Evolutionary conservation across 2,888 invertebrate genomes (phyloP), one percentile per base, ranked within the genome.

Genomic region (Chrysolina oricalcia): DNA sequence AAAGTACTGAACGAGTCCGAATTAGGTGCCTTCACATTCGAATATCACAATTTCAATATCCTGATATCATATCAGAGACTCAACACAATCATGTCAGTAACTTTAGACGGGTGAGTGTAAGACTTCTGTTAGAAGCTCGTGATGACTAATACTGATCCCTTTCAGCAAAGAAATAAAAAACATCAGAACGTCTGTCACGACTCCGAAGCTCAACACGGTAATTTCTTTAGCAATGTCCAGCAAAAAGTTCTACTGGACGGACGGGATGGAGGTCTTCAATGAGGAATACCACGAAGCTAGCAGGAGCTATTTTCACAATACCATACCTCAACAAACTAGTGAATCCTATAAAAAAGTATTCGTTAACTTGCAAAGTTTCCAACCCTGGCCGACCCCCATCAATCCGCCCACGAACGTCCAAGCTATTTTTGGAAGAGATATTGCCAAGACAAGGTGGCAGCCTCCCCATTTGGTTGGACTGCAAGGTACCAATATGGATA

Each of bases 171-270:
- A 95, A 87, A 90, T 93, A 17, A 90, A 92, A 6, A 92, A 96
- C 86, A 92, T 96, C 69, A 91, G 95, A 67, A 92, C 90, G 19
- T 95, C 95, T 84, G 94, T 95, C 0, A 94, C 94, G 84, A 93
- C 92, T 27, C 93, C 95, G 0, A 93, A 93, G 89, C 94, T 96
- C 84, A 90, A 91, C 72, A 92, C 93, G 69, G 95, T 96, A 0
- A 90, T 93, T 10, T 96, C 96, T 6, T 90, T 97, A 75, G 94
- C 94, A 0, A 92, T 92, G 85, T 94, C 94, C 5, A 93, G 94
- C 84, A 94, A 94, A 9, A 90, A 94, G 13, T 96, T 97, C 86
- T 96, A 95, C 86, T 97, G 97, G 96, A 96, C 96, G 0, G 94
- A 95, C 84, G 96, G 95, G 0, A 90, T 91, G 69, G 92, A 93